phyloP scores from a whole-genome alignment of 2,797 vertebrate species.

The Chiloscyllium punctatum region DNA sequence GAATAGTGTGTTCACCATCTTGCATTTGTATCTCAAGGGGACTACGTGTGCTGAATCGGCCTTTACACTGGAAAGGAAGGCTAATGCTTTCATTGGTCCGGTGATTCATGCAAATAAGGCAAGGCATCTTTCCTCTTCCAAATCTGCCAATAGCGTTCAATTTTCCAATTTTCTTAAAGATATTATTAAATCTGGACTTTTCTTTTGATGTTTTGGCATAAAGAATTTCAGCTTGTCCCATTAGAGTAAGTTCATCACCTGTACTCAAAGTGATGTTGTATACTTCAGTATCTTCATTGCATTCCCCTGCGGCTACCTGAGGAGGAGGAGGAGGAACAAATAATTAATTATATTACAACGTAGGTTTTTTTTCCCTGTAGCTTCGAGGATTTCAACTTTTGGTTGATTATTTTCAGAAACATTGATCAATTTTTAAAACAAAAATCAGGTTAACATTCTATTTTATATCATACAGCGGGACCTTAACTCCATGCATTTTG shows the following conservation, averaged over 20 bases:
- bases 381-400: background rate
- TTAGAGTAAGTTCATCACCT: constrained; percentile 91
- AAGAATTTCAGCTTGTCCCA: constrained; percentile 98
- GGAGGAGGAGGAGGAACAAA: constrained; percentile 41
- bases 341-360: background rate
- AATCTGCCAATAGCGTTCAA: constrained; percentile 91
- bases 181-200: constrained; percentile 91
- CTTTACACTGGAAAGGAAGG: constrained; percentile 95
- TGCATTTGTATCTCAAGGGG: constrained; percentile 97
- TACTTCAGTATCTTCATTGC: constrained; percentile 94
- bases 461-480: background rate
- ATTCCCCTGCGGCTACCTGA: constrained; percentile 94
- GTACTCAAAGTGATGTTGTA: constrained; percentile 94
- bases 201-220: constrained; percentile 91
- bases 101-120: constrained; percentile 98
- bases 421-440: background rate
- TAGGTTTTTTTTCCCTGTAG: background rate
- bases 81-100: constrained; percentile 98
- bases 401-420: background rate
- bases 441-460: background rate
- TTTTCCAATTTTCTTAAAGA: constrained; percentile 95
- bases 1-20: constrained; percentile 92
- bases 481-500: background rate
- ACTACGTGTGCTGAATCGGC: constrained; percentile 91
- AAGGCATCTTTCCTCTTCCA: constrained; percentile 93